Evolutionary conservation across 1,140 invertebrate genomes (phyloP).

Genomic region (Trichogramma pretiosum): DNA sequence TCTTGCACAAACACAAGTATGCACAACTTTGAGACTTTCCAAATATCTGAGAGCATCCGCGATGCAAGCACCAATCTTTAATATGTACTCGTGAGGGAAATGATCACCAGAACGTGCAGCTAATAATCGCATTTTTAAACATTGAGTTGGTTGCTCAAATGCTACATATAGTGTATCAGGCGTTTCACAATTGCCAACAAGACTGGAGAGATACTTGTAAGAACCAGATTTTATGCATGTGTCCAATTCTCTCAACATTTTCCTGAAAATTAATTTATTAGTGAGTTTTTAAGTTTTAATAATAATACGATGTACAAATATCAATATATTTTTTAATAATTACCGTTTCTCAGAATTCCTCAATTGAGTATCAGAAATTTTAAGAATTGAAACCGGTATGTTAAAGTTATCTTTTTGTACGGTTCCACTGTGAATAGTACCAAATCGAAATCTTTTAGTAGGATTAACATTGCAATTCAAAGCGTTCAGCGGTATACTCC

Average conservation of each 20-base stretch:
- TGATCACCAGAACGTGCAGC: constrained; percentile 53
- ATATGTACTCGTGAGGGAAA: constrained; percentile 52
- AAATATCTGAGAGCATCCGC: constrained; percentile 43
- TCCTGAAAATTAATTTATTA: constrained; percentile 1
- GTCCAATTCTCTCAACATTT: constrained; percentile 67
- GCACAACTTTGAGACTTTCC: constrained; percentile 53
- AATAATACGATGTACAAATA: background rate
- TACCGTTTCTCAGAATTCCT: constrained; percentile 51
- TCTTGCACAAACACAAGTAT: constrained; percentile 62
- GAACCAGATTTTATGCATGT: constrained; percentile 57
- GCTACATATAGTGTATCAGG: constrained; percentile 61
- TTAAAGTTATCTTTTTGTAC: constrained; percentile 49
- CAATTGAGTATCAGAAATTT: constrained; percentile 52
- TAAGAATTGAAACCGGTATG: constrained; percentile 38
- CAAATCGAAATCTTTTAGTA: constrained; percentile 66
- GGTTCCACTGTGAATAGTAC: constrained; percentile 59
- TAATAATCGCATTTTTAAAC: constrained; percentile 60
- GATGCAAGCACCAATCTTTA: constrained; percentile 52
- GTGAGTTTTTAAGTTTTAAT: background rate
- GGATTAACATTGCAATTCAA: constrained; percentile 58
- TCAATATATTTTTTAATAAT: background rate
- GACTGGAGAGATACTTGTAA: constrained; percentile 62
- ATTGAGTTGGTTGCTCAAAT: constrained; percentile 56
- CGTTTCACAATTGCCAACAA: constrained; percentile 73
- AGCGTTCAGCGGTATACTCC: constrained; percentile 62